Evolutionary conservation across 2,888 invertebrate species (phyloP).

Genomic region (Drosophila testacea): DNA sequence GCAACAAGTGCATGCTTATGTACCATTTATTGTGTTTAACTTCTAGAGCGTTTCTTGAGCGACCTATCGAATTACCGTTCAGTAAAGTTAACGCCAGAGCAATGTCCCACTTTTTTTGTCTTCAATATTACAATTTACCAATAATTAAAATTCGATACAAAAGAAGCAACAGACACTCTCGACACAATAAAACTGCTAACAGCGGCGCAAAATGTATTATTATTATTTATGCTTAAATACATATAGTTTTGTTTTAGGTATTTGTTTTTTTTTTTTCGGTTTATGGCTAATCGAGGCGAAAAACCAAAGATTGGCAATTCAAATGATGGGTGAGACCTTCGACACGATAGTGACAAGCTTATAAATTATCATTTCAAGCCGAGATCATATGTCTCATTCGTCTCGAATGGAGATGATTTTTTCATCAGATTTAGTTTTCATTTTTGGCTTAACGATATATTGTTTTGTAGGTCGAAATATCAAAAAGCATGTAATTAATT

Average conservation of each 20-base stretch:
- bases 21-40: constrained; percentile 17
- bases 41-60: not conserved
- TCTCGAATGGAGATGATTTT: not conserved
- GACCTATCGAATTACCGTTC: constrained; percentile 50
- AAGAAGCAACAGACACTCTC: constrained; percentile 1
- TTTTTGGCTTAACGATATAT: not conserved
- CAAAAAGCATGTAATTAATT: constrained; percentile 2
- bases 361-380: constrained; percentile 48
- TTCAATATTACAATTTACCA: constrained; percentile 61
- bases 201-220: constrained; percentile 49
- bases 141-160: constrained; percentile 68
- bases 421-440: not conserved
- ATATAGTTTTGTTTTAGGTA: constrained; percentile 15
- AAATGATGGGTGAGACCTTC: constrained; percentile 68
- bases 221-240: constrained; percentile 45
- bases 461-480: constrained; percentile 3
- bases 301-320: constrained; percentile 62
- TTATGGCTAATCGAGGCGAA: constrained; percentile 41
- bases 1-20: constrained; percentile 6
- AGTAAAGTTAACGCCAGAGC: constrained; percentile 25
- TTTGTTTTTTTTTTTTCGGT: constrained; percentile 19
- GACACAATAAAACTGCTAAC: constrained; percentile 53
- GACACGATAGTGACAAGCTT: constrained; percentile 51
- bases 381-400: constrained; percentile 30
- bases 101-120: constrained; percentile 63